Percentiles rank a stretch among this genome's conserved stretches.
These are phyloP conservation scores for Paradoxurus hermaphroditus DNA, from an alignment of 2,113 vertebrate genomes.

Conservation along the genomic window DNA sequence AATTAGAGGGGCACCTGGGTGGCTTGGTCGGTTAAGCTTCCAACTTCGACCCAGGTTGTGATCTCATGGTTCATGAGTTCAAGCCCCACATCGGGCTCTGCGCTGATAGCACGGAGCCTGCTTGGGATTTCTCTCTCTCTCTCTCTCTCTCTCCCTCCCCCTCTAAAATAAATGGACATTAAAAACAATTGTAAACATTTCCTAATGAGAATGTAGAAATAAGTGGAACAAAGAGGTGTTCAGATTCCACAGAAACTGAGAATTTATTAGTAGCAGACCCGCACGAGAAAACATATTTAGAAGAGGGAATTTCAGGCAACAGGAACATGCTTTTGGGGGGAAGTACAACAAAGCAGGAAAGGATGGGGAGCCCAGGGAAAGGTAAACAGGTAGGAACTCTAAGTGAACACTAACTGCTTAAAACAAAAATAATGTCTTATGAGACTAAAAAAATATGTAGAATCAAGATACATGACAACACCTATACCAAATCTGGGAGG, in stretches of 20 bases:
- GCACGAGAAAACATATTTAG: not conserved
- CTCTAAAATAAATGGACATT: too few relatives aligned
- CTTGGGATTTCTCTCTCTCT: too few relatives aligned
- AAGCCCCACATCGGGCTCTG: too few relatives aligned
- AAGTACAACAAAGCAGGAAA: not conserved
- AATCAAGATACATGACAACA: not conserved
- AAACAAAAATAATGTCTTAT: not conserved
- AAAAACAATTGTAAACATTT: not conserved
- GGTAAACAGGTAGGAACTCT: not conserved
- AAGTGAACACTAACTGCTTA: not conserved
- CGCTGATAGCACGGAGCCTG: too few relatives aligned
- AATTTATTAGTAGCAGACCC: not conserved
- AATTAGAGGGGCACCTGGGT: too few relatives aligned
- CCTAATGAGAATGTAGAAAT: not conserved
- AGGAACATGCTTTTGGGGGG: not conserved
- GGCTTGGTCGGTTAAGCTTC: too few relatives aligned
- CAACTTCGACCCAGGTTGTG: too few relatives aligned
- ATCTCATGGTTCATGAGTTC: too few relatives aligned
- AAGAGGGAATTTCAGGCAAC: not conserved
- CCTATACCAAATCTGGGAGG: too few relatives aligned
- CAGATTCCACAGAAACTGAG: not conserved
- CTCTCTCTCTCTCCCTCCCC: too few relatives aligned
- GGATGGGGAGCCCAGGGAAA: not conserved
- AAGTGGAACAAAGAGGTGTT: not conserved
- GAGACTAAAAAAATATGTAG: not conserved